Conservation (phyloP, 2,888 invertebrate genomes). For the Caradrina clavipalpis region DNA sequence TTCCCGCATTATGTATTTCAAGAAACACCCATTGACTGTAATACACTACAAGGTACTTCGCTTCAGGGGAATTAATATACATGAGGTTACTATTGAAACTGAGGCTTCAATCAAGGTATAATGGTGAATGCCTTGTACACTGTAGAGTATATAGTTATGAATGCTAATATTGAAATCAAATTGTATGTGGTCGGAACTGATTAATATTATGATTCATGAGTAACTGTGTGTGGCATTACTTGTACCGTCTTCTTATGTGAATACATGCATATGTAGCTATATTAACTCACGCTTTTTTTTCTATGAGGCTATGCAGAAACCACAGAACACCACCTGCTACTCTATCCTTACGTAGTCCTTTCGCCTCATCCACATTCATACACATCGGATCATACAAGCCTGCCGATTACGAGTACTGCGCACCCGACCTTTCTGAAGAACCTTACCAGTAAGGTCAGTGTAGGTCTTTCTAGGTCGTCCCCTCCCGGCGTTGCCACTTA, state of each 20-base stretch:
- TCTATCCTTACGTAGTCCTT: no score
- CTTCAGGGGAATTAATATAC: background rate
- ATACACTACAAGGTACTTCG: background rate
- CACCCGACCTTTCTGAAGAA: no score
- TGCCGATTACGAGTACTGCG: no score
- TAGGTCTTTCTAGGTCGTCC: no score
- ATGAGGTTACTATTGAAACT: conserved; percentile 8
- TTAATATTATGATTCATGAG: conserved; percentile 8
- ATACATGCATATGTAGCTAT: no score
- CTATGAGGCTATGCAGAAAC: no score
- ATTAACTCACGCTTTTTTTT: no score
- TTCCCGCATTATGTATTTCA: background rate
- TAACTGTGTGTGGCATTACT: background rate
- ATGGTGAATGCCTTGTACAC: conserved; percentile 2
- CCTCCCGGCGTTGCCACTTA: no score
- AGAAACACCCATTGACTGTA: background rate
- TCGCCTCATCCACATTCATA: no score
- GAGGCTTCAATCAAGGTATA: conserved; percentile 32
- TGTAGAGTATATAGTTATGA: background rate
- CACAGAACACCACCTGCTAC: no score
- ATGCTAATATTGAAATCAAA: conserved; percentile 20
- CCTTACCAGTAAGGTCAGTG: no score
- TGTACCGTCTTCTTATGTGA: background rate
- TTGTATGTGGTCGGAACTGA: conserved; percentile 12
- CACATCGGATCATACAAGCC: no score